phyloP scores from a whole-genome alignment of 2,888 invertebrate species.

The Melitaea athalia region DNA sequence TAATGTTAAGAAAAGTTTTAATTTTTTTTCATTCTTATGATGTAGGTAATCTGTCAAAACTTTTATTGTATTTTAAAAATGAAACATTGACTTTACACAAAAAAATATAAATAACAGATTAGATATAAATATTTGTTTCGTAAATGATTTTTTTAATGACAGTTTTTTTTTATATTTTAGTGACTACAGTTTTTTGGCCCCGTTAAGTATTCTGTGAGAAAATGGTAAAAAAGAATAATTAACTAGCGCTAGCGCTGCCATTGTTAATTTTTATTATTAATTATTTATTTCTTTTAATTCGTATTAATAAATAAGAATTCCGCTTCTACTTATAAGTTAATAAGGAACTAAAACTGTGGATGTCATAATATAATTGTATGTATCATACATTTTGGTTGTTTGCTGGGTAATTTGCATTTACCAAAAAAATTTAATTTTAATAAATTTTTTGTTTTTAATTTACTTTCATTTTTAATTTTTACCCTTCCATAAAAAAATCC shows the following conservation, averaged over 20 bases:
- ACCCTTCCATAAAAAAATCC: not conserved
- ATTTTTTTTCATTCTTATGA: not conserved
- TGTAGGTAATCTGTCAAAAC: not conserved
- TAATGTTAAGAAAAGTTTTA: conserved; percentile 44
- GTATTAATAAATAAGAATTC: conserved; percentile 56
- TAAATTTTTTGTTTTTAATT: conserved; percentile 38
- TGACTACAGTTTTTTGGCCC: too few relatives aligned
- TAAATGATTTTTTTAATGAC: not conserved
- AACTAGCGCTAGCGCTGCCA: conserved; percentile 47
- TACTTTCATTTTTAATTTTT: conserved; percentile 15
- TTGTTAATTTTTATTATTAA: conserved; percentile 58
- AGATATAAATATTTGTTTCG: not conserved
- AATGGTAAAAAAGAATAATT: conserved; percentile 43
- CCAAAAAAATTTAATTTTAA: conserved; percentile 71
- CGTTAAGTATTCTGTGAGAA: conserved; percentile 57
- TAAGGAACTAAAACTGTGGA: conserved; percentile 52
- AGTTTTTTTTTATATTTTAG: not conserved
- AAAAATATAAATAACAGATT: too few relatives aligned
- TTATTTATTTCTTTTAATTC: conserved; percentile 54
- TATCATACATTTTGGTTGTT: conserved; percentile 69
- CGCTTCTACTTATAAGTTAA: conserved; percentile 71
- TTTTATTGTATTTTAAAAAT: not conserved
- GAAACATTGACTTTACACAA: too few relatives aligned
- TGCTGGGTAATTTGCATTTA: conserved; percentile 78
- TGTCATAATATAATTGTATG: conserved; percentile 58